phyloP scores from a whole-genome alignment of 2,113 vertebrate species.

The Callionymus lyra region DNA sequence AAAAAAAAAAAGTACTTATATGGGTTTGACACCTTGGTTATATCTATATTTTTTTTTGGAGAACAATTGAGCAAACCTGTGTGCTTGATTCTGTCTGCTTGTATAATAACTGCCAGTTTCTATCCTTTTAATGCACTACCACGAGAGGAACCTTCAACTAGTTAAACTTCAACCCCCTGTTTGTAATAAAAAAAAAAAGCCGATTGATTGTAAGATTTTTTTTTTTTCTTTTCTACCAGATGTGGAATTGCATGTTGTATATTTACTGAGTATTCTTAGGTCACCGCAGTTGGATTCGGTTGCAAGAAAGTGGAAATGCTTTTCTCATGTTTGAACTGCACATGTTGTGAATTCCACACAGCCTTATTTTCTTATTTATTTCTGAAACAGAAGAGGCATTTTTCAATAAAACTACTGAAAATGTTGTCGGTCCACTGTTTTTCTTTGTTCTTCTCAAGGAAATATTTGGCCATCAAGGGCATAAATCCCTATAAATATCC shows the following conservation, averaged over 20 bases:
- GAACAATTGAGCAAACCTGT: conserved; percentile 57
- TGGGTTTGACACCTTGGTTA: conserved; percentile 63
- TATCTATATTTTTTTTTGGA: conserved; percentile 52
- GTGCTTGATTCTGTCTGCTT: conserved; percentile 64
- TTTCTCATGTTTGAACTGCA: conserved; percentile 97
- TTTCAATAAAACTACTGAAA: conserved; percentile 99
- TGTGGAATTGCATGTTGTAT: conserved; percentile 99
- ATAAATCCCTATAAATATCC: no score
- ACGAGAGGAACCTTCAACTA: conserved; percentile 35
- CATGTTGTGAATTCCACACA: conserved; percentile 99
- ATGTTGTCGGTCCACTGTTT: conserved; percentile 51
- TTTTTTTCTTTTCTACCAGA: conserved; percentile 69
- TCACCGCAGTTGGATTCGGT: conserved; percentile 90
- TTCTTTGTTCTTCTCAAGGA: conserved; percentile 13
- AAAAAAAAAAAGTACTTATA: conserved; percentile 35
- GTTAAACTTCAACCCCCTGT: conserved; percentile 9
- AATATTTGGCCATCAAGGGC: no score
- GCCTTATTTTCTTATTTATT: conserved; percentile 99
- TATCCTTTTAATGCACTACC: conserved; percentile 57
- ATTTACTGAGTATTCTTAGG: conserved; percentile 85
- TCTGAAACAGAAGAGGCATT: conserved; percentile 99
- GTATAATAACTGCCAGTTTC: conserved; percentile 66
- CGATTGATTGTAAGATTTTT: conserved; percentile 15
- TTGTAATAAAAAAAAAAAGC: conserved; percentile 12
- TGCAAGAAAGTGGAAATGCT: conserved; percentile 96